Evolutionary conservation across 2,113 vertebrate species (phyloP).

Genomic region (Arvicanthis niloticus): DNA sequence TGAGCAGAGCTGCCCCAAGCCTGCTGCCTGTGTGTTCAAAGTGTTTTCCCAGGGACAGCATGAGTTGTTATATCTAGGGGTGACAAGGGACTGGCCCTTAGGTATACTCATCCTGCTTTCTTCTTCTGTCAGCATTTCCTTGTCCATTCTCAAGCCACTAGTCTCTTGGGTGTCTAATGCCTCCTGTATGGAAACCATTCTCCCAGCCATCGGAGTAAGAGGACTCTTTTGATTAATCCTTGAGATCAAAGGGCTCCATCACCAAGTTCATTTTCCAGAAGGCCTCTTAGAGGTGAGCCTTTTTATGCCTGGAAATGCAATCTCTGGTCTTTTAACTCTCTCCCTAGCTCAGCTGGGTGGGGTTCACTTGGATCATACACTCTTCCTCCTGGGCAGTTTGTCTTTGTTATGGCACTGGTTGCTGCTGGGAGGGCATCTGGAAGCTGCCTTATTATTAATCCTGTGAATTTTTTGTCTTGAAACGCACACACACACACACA

Average conservation of each 20-base stretch:
- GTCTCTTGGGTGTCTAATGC: neutral
- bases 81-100: neutral
- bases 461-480: neutral
- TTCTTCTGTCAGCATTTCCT: neutral
- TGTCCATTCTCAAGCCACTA: neutral
- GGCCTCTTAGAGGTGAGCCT: neutral
- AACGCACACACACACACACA: neutral
- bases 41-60: neutral
- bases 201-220: neutral
- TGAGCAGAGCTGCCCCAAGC: neutral
- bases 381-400: conserved; percentile 1
- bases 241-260: neutral
- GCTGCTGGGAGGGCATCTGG: conserved; percentile 51
- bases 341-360: neutral
- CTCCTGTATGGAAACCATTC: neutral
- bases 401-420: conserved; percentile 3
- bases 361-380: neutral
- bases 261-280: neutral
- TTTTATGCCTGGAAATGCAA: conserved; percentile 34
- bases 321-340: neutral
- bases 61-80: neutral
- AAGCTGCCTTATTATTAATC: conserved; percentile 33
- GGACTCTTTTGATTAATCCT: neutral
- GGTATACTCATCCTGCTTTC: neutral
- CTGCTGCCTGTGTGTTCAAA: neutral